Conservation (phyloP, 2,113 vertebrate genomes). For the Colossoma macropomum region DNA sequence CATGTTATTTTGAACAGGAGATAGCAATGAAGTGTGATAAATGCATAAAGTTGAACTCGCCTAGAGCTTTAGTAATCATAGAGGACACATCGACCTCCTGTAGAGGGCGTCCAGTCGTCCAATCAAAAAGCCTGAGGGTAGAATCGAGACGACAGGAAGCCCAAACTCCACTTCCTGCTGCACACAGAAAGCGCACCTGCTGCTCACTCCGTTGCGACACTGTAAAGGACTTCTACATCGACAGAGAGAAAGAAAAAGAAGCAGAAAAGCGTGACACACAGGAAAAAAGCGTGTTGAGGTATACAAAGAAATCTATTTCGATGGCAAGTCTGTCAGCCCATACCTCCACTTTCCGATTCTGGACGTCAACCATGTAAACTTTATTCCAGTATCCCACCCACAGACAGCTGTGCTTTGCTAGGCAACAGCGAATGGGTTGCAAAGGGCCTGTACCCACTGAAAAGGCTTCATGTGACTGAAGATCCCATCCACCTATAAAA, state of each 20-base stretch:
- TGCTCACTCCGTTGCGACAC: conserved; percentile 80
- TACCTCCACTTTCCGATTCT: conserved; percentile 74
- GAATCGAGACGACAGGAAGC: conserved; percentile 77
- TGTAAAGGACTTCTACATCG: conserved; percentile 70
- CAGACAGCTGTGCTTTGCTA: conserved; percentile 69
- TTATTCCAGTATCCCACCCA: conserved; percentile 83
- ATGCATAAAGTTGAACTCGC: conserved; percentile 29
- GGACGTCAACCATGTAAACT: conserved; percentile 73
- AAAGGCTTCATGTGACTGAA: conserved; percentile 68
- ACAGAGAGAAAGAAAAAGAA: background rate
- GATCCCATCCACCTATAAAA: conserved; percentile 74
- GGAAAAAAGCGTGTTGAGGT: background rate
- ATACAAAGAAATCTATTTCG: background rate
- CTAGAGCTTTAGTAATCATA: conserved; percentile 77
- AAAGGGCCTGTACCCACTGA: conserved; percentile 71
- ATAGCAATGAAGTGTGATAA: background rate
- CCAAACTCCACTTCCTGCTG: conserved; percentile 79
- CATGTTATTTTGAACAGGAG: background rate
- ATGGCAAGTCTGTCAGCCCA: background rate
- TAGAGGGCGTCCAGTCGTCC: conserved; percentile 76
- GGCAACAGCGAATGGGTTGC: conserved; percentile 80
- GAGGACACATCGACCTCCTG: conserved; percentile 77
- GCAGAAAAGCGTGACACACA: background rate
- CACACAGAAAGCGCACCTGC: conserved; percentile 81
- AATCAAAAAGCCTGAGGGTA: conserved; percentile 77